Conservation (phyloP, 2,113 vertebrate species). For the Anhinga rufa region DNA sequence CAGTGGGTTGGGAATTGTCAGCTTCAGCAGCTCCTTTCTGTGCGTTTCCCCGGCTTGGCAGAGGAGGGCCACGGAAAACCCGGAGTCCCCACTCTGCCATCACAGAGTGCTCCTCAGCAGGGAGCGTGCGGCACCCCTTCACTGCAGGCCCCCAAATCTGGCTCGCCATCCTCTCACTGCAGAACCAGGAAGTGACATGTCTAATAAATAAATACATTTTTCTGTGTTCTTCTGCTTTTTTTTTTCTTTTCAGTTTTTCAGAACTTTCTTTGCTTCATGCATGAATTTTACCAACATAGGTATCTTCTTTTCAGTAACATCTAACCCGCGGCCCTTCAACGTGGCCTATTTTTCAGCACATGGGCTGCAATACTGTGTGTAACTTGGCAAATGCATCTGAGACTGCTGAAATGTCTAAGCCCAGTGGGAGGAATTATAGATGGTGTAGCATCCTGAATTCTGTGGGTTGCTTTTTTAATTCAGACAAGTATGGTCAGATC, state of each 20-base stretch:
- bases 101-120: background rate
- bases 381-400: background rate
- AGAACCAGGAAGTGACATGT: background rate
- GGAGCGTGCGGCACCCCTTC: background rate
- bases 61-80: background rate
- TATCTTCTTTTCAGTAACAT: background rate
- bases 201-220: background rate
- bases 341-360: background rate
- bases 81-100: accelerated
- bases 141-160: too few species aligned
- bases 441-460: background rate
- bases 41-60: background rate
- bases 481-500: background rate
- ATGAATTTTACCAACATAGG: background rate
- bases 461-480: background rate
- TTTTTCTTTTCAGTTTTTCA: background rate
- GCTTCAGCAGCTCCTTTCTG: background rate
- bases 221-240: background rate
- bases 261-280: background rate
- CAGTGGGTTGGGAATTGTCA: background rate
- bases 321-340: background rate
- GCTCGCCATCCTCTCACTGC: background rate
- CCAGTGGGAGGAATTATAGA: background rate
- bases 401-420: background rate
- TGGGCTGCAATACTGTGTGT: background rate